phyloP scores from a whole-genome alignment of 2,888 invertebrate species.

The Tubulanus polymorphus region DNA sequence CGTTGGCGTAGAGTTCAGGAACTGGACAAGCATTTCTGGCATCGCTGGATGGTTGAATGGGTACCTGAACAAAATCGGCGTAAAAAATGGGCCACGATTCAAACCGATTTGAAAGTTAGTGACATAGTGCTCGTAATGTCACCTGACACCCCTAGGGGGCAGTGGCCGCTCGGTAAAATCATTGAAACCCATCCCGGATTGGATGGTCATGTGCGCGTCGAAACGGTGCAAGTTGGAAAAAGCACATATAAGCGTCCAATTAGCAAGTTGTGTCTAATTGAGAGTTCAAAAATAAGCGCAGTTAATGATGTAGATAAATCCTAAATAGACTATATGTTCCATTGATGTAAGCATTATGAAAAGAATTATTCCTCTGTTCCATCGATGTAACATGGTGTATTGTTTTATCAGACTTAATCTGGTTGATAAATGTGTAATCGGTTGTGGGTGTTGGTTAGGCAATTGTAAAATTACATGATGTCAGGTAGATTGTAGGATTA shows the following conservation, averaged over 20 bases:
- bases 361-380: no score
- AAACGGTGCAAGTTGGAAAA: not conserved
- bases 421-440: no score
- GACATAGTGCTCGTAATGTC: not conserved
- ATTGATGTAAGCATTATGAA: no score
- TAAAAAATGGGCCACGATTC: not conserved
- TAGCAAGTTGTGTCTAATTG: not conserved
- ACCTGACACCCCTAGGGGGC: not conserved
- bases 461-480: no score
- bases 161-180: not conserved
- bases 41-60: not conserved
- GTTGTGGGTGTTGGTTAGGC: no score
- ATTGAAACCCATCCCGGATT: not conserved
- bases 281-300: not conserved
- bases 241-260: not conserved
- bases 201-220: not conserved
- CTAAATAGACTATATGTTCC: no score
- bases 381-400: no score
- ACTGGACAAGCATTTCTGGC: slow-evolving; percentile 2
- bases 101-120: not conserved
- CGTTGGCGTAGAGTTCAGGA: slow-evolving; percentile 9
- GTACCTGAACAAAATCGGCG: not conserved
- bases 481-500: no score
- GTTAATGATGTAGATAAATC: no score
- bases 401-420: no score